Evolutionary conservation across 2,797 vertebrate genomes (phyloP).

Genomic region (Enteromius mattozi): DNA sequence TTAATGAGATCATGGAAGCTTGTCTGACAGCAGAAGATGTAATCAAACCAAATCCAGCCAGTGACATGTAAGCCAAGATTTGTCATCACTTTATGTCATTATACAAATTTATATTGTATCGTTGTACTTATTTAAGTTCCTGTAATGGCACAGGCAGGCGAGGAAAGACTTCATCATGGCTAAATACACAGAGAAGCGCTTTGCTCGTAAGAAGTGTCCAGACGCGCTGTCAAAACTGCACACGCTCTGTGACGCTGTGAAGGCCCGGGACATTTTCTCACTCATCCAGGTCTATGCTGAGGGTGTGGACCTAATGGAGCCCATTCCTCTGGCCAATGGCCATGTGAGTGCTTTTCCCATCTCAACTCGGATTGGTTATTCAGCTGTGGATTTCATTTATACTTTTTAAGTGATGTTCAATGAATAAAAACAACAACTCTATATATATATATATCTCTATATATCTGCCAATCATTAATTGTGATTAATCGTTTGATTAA

Average conservation of each 20-base stretch:
- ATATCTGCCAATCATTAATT: too few species aligned
- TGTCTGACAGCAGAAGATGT: conserved; percentile 87
- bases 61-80: conserved; percentile 89
- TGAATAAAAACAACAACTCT: not conserved
- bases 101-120: not conserved
- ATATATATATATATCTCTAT: too few species aligned
- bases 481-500: too few species aligned
- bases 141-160: conserved; percentile 85
- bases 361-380: not conserved
- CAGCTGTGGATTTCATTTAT: not conserved
- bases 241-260: conserved; percentile 92
- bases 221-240: conserved; percentile 85
- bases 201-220: conserved; percentile 84
- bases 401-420: not conserved
- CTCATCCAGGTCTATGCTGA: conserved; percentile 94
- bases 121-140: not conserved
- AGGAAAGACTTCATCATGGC: conserved; percentile 98
- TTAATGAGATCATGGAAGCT: conserved; percentile 99
- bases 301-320: conserved; percentile 94
- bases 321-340: conserved; percentile 94
- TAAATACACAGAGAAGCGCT: conserved; percentile 95
- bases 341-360: conserved; percentile 84
- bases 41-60: conserved; percentile 91
- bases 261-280: conserved; percentile 91
- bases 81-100: not conserved